Evolutionary conservation across 2,113 vertebrate species (phyloP), one percentile per base, ranked within the genome.

Genomic region (Phylloscopus whistleri): DNA sequence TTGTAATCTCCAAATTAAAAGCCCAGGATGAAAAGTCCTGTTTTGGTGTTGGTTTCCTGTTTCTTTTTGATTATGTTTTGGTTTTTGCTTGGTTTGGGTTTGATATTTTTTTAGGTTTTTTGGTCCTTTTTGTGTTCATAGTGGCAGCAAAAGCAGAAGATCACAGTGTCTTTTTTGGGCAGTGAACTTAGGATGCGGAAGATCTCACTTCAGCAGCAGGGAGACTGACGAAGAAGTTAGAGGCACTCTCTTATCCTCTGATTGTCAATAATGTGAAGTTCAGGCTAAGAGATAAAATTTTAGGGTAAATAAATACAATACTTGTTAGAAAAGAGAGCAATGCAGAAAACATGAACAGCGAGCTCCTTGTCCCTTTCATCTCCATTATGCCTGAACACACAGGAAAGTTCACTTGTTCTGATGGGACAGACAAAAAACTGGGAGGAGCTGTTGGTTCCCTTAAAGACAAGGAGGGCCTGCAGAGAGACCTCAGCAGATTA

Each of bases 341-440:
- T 24, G 11, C 3, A 22, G 27, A 28, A 76, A 83, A 73, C 2
- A 12, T 13, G 2, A 88, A 10, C 37, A 62, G 17, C 4, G 6
- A 87, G 5, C 0, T 87, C 12, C 44, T 58, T 68, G 5, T 2
- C 7, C 0, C 7, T 93, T 82, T 59, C 5, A 7, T 37, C 20
- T 30, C 15, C 9, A 26, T 8, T 13, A 5, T 0, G 1, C 53
- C 28, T 27, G 18, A 73, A 64, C 8, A 63, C 0, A 1, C 13
- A 23, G 13, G 30, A 20, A 66, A 41, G 14, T 6, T 56, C 35
- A 17, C 14, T 55, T 52, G 8, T 12, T 78, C 44, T 64, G 22
- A 28, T 13, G 22, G 30, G 18, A 31, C 4, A 68, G 58, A 56
- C 11, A 49, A 58, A 79, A 82, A 43, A 13, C 20, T 35, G 35